These are phyloP conservation scores for Melanostoma mellinum DNA, from an alignment of 2,888 invertebrate species.

Conservation along the genomic window DNA sequence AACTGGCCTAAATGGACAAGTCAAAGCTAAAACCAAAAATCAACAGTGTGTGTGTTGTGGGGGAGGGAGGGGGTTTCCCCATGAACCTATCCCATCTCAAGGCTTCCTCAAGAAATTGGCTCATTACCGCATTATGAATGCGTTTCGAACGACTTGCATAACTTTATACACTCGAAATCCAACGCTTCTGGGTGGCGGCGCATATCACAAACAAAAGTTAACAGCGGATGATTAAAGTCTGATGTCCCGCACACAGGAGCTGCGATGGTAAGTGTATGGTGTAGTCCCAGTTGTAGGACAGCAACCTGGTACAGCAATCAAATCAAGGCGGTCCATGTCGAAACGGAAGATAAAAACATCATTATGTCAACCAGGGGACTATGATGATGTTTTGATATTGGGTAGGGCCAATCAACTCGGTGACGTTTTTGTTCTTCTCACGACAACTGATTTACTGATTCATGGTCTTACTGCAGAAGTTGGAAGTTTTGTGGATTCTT, in stretches of 20 bases:
- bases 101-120: conserved; percentile 63
- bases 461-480: conserved; percentile 13
- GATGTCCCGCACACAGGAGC: conserved; percentile 37
- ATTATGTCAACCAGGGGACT: conserved; percentile 69
- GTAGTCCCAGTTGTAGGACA: conserved; percentile 33
- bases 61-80: conserved; percentile 51
- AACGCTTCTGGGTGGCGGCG: conserved; percentile 69
- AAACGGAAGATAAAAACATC: conserved; percentile 65
- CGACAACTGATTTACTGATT: conserved; percentile 26
- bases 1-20: conserved; percentile 36
- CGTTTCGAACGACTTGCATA: conserved; percentile 60
- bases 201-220: conserved; percentile 48
- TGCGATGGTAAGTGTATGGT: not conserved
- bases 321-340: conserved; percentile 57
- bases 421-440: conserved; percentile 45
- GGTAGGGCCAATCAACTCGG: conserved; percentile 71
- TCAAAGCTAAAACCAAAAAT: conserved; percentile 26
- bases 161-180: conserved; percentile 33
- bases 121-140: conserved; percentile 69
- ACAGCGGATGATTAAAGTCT: conserved; percentile 50
- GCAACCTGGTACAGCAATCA: conserved; percentile 41
- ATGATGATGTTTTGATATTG: conserved; percentile 69
- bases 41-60: conserved; percentile 40
- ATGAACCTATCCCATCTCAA: conserved; percentile 47
- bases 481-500: conserved; percentile 19